These are phyloP conservation scores for Sterna hirundo DNA, from an alignment of 2,113 vertebrate genomes.

Conservation along the genomic window DNA sequence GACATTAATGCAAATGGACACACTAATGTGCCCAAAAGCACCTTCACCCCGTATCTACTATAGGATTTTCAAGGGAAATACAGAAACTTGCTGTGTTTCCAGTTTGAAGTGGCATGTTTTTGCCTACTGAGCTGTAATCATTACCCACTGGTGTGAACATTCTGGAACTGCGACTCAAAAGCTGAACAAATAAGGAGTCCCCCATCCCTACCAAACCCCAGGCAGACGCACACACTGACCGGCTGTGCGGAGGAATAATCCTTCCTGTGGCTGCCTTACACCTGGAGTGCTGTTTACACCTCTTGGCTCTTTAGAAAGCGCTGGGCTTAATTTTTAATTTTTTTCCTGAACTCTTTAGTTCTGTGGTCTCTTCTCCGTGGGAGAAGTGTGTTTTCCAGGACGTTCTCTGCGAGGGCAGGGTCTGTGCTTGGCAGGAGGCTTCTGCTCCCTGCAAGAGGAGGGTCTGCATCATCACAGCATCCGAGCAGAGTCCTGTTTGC, in stretches of 20 bases:
- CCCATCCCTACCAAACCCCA: neutral
- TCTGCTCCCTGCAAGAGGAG: neutral
- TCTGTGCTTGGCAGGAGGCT: neutral
- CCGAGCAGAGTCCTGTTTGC: neutral
- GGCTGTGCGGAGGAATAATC: neutral
- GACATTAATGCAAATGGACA: neutral
- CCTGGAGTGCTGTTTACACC: neutral
- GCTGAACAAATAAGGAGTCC: neutral
- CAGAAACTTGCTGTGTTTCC: neutral
- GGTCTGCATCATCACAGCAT: neutral
- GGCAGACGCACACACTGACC: neutral
- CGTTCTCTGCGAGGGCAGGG: neutral
- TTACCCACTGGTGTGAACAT: neutral
- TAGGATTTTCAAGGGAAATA: neutral
- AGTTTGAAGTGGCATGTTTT: neutral
- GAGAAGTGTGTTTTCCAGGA: neutral
- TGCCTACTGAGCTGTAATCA: neutral
- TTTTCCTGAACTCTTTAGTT: neutral
- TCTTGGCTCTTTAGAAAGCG: neutral
- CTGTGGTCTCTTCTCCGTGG: neutral
- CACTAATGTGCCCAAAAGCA: neutral
- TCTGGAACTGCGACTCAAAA: neutral
- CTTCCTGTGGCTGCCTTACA: neutral
- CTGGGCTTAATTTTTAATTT: neutral
- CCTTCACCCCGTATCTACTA: neutral